Evolutionary conservation across 1,140 invertebrate species (phyloP).

Genomic region (Bombus haemorrhoidalis): DNA sequence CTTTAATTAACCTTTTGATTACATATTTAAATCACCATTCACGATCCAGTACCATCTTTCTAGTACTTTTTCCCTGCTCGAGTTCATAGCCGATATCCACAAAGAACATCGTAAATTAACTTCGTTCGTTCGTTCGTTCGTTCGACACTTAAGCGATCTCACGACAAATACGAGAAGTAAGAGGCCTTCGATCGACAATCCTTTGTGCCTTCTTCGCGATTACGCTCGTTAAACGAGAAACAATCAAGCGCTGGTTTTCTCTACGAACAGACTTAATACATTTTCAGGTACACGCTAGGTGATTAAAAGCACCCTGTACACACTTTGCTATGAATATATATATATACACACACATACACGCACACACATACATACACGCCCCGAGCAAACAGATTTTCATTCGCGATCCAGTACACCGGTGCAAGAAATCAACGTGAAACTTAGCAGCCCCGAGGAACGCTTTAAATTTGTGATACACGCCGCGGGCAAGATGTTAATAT

Average conservation of each 20-base stretch:
- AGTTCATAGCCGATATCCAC: too few relatives aligned
- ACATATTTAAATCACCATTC: too few relatives aligned
- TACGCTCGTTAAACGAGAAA: not conserved
- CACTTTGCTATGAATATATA: too few relatives aligned
- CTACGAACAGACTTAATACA: conserved; percentile 7
- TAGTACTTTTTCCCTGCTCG: too few relatives aligned
- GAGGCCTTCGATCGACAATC: too few relatives aligned
- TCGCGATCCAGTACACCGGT: not conserved
- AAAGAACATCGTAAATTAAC: too few relatives aligned
- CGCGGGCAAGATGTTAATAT: conserved; percentile 1
- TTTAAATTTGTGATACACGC: conserved; percentile 17
- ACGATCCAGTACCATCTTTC: too few relatives aligned
- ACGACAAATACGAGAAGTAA: not conserved
- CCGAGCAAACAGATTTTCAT: not conserved
- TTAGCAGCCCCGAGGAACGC: not conserved
- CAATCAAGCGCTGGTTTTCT: conserved; percentile 1
- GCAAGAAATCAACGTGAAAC: conserved; percentile 14
- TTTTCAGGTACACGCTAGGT: not conserved
- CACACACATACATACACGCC: too few relatives aligned
- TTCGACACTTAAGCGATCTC: not conserved
- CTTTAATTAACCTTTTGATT: too few relatives aligned
- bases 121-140: not conserved
- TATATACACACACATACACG: too few relatives aligned
- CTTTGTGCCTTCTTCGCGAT: not conserved
- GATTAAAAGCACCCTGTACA: not conserved